These are phyloP conservation scores for Gobiocypris rarus DNA, from an alignment of 2,113 vertebrate genomes.

Conservation along the genomic window DNA sequence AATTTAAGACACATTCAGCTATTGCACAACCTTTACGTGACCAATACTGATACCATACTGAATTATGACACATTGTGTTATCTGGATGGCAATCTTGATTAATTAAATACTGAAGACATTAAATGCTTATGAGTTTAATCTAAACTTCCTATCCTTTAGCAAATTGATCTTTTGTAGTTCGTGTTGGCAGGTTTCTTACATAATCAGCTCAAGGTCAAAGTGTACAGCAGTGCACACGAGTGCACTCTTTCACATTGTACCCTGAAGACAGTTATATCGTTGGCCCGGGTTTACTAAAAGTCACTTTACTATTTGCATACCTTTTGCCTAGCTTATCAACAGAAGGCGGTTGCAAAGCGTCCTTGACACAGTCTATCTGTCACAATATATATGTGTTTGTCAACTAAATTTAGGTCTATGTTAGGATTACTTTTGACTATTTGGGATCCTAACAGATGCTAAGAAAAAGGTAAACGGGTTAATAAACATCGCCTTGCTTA, in stretches of 20 bases:
- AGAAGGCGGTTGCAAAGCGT: neutral
- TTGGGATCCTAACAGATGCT: neutral
- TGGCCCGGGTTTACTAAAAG: conserved; percentile 8
- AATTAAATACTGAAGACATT: neutral
- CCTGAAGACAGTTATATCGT: neutral
- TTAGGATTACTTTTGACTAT: neutral
- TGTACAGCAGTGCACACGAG: neutral
- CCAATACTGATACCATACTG: neutral
- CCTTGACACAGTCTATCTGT: conserved; percentile 24
- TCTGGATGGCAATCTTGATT: neutral
- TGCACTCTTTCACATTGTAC: neutral
- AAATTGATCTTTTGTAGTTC: neutral
- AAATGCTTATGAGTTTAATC: neutral
- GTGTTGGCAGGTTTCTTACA: conserved; percentile 27
- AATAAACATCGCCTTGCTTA: neutral
- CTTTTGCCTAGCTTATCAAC: neutral
- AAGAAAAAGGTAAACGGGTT: conserved; percentile 2
- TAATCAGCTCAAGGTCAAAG: conserved; percentile 27
- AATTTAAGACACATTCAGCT: neutral
- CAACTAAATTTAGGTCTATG: conserved; percentile 1
- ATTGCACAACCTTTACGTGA: neutral
- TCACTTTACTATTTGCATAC: conserved; percentile 17
- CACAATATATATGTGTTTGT: neutral
- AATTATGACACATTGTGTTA: neutral
- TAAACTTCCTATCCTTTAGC: neutral